Conservation (phyloP, 2,113 vertebrate genomes). For the Triplophysa rosa region DNA sequence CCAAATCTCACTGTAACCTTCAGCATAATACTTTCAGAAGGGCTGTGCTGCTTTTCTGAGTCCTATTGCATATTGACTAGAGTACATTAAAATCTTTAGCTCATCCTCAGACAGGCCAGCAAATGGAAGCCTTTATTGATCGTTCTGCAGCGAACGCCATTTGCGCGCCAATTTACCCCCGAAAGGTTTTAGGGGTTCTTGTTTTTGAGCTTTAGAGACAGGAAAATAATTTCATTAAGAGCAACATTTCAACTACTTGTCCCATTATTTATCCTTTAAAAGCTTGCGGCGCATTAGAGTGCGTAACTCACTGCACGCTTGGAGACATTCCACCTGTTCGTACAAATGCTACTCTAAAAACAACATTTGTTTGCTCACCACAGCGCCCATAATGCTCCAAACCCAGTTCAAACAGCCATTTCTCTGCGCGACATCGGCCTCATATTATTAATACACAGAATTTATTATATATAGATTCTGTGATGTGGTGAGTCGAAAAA, state of each 20-base stretch:
- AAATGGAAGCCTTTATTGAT: constrained; percentile 42
- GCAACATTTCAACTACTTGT: neutral
- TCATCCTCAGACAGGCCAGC: constrained; percentile 20
- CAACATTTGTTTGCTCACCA: constrained; percentile 8
- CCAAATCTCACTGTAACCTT: constrained; percentile 18
- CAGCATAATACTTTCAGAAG: constrained; percentile 1
- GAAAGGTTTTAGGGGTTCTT: constrained; percentile 15
- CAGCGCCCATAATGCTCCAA: neutral
- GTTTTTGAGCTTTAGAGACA: neutral
- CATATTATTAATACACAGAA: constrained; percentile 2
- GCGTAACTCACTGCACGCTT: constrained; percentile 10
- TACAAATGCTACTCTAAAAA: constrained; percentile 5
- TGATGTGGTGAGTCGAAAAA: constrained; percentile 18
- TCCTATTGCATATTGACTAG: constrained; percentile 28
- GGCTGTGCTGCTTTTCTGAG: constrained; percentile 15
- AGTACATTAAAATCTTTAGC: constrained; percentile 37
- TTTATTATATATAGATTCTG: neutral
- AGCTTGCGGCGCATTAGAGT: neutral
- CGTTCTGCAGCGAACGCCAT: constrained; percentile 15
- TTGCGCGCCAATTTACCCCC: constrained; percentile 4
- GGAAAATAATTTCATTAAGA: constrained; percentile 20
- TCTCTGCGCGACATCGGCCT: neutral
- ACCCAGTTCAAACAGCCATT: constrained; percentile 11
- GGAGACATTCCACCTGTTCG: constrained; percentile 22
- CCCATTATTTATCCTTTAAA: constrained; percentile 21